These are phyloP conservation scores for Pyxicephalus adspersus DNA, from an alignment of 2,113 vertebrate genomes.

Conservation along the genomic window DNA sequence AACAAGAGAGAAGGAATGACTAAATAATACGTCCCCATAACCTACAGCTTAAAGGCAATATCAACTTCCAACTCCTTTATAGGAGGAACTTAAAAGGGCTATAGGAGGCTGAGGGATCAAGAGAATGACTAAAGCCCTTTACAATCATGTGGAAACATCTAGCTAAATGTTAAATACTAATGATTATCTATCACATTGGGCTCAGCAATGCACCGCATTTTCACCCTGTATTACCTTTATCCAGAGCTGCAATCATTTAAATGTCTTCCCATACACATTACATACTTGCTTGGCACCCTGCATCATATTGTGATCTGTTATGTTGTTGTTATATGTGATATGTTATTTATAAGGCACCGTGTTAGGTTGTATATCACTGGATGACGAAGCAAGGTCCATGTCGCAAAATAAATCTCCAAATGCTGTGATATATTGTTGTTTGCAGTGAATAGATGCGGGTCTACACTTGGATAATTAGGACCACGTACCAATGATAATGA, in stretches of 20 bases:
- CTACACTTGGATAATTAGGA: constrained; percentile 19
- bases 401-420: neutral
- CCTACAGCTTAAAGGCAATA: neutral
- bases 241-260: neutral
- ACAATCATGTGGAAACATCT: neutral
- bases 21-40: neutral
- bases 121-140: neutral
- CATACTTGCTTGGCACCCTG: neutral
- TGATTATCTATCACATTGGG: neutral
- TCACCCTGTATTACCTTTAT: neutral
- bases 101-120: neutral
- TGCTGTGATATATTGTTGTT: neutral
- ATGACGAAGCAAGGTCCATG: neutral
- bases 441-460: neutral
- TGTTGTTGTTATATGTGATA: no score
- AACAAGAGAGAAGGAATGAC: constrained; percentile 9
- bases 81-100: neutral
- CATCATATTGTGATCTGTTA: neutral
- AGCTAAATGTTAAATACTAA: neutral
- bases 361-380: constrained; percentile 2
- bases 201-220: neutral
- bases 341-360: constrained; percentile 33
- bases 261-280: neutral
- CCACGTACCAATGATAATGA: constrained; percentile 40
- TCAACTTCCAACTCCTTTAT: neutral